Evolutionary conservation across 2,888 invertebrate species (phyloP), one percentile per base, ranked within the genome.

Genomic region (Rotaria socialis): DNA sequence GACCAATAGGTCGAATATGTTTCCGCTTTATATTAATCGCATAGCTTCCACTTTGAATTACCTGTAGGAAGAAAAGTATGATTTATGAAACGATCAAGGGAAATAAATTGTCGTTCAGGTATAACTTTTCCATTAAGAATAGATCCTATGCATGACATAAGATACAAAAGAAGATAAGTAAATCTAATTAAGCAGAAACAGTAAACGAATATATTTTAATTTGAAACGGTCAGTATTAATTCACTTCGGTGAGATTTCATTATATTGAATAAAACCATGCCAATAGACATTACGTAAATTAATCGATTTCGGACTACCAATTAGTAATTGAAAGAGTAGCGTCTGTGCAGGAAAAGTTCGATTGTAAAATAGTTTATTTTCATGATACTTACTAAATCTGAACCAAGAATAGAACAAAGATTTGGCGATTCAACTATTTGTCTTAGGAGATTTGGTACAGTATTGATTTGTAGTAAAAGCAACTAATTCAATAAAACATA

Each of bases 231-330:
- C 91, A 50, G 90, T 89, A 84, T 89, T 87, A 52, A 88, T 88
- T 87, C 90, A 92, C 89, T 90, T 90, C 80, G 88, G 86, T 43
- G 91, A 90, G 85, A 92, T 89, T 88, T 93, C 92, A 6, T 88
- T 88, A 0, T 67, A 67, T 67, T 67, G 87, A 0, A 91, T 89
- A 88, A 93, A 93, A 10, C 93, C 93, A 90, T 93, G 93, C 93
- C 93, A 93, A 0, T 90, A 89, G 55, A 93, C 89, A 89, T 93
- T 93, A 35, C 93, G 90, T 22, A 93, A 88, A 89, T 93, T 93
- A 16, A 93, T 89, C 3, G 92, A 92, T 86, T 90, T 89, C 11
- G 93, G 92, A 47, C 92, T 92, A 6, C 93, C 93, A 87, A 93
- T 89, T 24, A 93, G 80, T 52, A 92, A 88, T 89, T 91, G 90